Evolutionary conservation across 2,797 vertebrate genomes (phyloP).

Genomic region (Cossypha caffra): DNA sequence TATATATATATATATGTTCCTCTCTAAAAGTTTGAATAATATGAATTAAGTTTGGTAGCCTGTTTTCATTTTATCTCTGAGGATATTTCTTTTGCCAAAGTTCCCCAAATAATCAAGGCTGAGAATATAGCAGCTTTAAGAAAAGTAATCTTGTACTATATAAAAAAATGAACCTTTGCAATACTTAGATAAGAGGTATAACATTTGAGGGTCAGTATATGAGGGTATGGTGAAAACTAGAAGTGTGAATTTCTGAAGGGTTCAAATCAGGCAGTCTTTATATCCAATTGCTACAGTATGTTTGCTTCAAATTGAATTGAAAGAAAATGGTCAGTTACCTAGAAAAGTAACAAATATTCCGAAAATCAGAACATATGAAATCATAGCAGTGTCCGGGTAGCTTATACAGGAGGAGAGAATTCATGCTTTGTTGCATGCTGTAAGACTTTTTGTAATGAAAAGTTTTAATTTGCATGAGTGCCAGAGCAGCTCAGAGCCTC

Average conservation of each 20-base stretch:
- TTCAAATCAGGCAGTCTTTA: not conserved
- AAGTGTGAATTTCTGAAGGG: not conserved
- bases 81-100: not conserved
- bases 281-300: not conserved
- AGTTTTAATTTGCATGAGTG: conserved; percentile 10
- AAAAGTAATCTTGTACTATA: not conserved
- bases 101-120: not conserved
- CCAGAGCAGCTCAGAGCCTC: conserved; percentile 38
- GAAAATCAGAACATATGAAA: not conserved
- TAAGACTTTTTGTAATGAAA: not conserved
- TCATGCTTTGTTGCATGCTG: conserved; percentile 13
- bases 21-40: not conserved
- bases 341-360: not conserved
- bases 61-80: not conserved
- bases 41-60: not conserved
- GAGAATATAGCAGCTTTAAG: not conserved
- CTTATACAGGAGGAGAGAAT: not conserved
- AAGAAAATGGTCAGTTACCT: not conserved
- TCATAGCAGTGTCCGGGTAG: not conserved
- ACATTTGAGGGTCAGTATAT: not conserved
- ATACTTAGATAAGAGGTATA: not conserved
- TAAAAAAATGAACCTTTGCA: not conserved
- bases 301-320: not conserved
- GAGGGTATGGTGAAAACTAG: not conserved
- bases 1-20: not conserved